Base-by-base conservation (phyloP, 2,888 invertebrate genomes). In the Pollenia griseotomentosa region DNA sequence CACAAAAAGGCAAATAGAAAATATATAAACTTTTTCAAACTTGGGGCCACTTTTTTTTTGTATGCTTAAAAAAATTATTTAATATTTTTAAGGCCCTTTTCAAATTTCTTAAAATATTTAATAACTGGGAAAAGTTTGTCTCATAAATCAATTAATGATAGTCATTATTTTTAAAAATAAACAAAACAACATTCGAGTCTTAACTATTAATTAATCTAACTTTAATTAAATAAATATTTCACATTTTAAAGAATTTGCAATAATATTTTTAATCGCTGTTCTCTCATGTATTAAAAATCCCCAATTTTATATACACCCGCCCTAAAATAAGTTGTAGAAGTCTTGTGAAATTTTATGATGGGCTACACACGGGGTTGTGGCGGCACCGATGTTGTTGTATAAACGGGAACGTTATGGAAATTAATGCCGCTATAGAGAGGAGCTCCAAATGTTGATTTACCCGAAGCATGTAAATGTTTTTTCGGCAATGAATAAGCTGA, bases 351-450 rank as follows among this genome's bases (percentile, higher is more conserved):
- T 23, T 55, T 51, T 1, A 19, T 40, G 10, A 63, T 46, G 19
- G 70, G 88, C 94, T 94, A 90, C 81, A 93, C 92, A 61, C 92
- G 88, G 48, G 92, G 90, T 68, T 92, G 93, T 53, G 90, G 90
- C 33, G 90, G 91, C 88, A 90, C 91, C 16, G 44, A 57, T 46
- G 86, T 65, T 63, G 87, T 82, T 11, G 87, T 86, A 81, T 93
- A 93, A 83, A 93, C 90, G 70, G 93, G 93, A 8, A 93, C 92
- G 87, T 93, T 93, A 89, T 93, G 93, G 71, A 93, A 93, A 79
- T 93, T 93, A 48, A 93, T 93, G 75, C 93, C 93, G 77, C 93
- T 93, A 83, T 93, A 93, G 51, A 93, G 91, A 0, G 92, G 92
- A n/a, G 90, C 90, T 33, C 90, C 90, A 42, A 88, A 89, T 19